Evolutionary conservation across 1,140 invertebrate species (phyloP).

Genomic region (Polypedilum vanderplanki): DNA sequence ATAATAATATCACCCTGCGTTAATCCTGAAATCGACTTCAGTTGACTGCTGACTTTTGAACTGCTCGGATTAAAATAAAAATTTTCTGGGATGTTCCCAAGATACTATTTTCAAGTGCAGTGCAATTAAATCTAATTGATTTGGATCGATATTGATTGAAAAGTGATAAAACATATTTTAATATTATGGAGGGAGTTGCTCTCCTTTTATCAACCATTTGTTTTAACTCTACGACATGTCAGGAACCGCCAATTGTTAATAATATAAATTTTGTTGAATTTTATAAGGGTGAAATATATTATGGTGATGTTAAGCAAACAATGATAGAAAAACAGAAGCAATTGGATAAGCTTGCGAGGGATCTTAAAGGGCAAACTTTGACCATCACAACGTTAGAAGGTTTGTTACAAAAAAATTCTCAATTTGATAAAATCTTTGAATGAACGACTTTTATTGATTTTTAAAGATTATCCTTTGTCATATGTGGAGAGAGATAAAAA

Average conservation of each 20-base stretch:
- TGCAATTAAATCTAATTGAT: background rate
- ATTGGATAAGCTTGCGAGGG: background rate
- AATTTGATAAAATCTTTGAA: no score
- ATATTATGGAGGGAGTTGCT: background rate
- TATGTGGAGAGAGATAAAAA: constrained; percentile 46
- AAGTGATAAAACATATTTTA: background rate
- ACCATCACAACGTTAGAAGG: constrained; percentile 43
- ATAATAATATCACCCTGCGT: no score
- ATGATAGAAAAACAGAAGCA: background rate
- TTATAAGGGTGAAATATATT: constrained; percentile 11
- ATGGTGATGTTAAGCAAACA: background rate
- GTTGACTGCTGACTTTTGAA: background rate
- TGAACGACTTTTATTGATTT: no score
- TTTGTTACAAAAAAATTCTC: no score
- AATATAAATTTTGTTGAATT: background rate
- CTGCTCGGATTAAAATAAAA: background rate
- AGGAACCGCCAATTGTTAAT: background rate
- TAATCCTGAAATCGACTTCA: background rate
- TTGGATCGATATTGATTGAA: constrained; percentile 7
- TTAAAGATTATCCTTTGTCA: constrained; percentile 52
- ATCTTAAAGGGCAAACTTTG: constrained; percentile 30
- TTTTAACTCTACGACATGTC: background rate
- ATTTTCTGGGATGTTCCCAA: background rate
- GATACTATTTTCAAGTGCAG: background rate
- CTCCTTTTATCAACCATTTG: background rate